phyloP scores from a whole-genome alignment of 2,113 vertebrate species.

The Blennius ocellaris region DNA sequence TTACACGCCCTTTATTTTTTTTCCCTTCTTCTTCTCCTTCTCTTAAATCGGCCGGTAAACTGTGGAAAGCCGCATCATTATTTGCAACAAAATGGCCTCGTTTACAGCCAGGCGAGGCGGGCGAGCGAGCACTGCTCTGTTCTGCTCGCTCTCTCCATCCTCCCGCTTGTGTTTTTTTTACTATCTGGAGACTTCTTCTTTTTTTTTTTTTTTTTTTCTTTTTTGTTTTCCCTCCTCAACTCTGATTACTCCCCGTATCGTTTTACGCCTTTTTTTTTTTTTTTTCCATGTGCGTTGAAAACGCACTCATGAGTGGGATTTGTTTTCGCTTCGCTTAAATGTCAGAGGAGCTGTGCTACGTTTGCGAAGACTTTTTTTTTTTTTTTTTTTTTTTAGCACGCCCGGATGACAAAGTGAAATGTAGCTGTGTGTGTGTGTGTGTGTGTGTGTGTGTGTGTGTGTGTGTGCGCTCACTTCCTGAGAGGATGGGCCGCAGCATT shows the following conservation, averaged over 20 bases:
- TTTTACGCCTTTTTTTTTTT: slow-evolving; percentile 23
- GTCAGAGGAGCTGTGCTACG: slow-evolving; percentile 52
- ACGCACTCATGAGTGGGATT: slow-evolving; percentile 66
- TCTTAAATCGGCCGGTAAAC: slow-evolving; percentile 54
- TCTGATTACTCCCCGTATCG: slow-evolving; percentile 22
- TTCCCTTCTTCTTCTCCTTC: no score
- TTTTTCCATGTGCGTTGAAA: slow-evolving; percentile 32
- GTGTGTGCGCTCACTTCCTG: slow-evolving; percentile 29
- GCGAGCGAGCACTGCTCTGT: slow-evolving; percentile 19
- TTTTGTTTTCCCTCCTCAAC: slow-evolving; percentile 17
- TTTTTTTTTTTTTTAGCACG: slow-evolving; percentile 7
- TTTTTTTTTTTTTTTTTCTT: slow-evolving; percentile 32
- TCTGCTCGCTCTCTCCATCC: slow-evolving; percentile 20
- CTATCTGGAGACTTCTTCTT: slow-evolving; percentile 43
- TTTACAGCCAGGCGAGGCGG: slow-evolving; percentile 39
- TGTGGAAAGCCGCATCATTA: slow-evolving; percentile 57
- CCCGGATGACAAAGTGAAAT: slow-evolving; percentile 39
- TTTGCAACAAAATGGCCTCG: slow-evolving; percentile 51
- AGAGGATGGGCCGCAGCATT: slow-evolving; percentile 49
- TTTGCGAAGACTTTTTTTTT: slow-evolving; percentile 16
- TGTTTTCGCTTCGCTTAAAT: slow-evolving; percentile 71
- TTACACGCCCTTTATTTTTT: neutral
- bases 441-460: slow-evolving; percentile 15
- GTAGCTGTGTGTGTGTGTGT: slow-evolving; percentile 18
- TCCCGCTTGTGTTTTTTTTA: slow-evolving; percentile 13